Conservation (phyloP, 2,113 vertebrate species). For the Meleagris gallopavo region DNA sequence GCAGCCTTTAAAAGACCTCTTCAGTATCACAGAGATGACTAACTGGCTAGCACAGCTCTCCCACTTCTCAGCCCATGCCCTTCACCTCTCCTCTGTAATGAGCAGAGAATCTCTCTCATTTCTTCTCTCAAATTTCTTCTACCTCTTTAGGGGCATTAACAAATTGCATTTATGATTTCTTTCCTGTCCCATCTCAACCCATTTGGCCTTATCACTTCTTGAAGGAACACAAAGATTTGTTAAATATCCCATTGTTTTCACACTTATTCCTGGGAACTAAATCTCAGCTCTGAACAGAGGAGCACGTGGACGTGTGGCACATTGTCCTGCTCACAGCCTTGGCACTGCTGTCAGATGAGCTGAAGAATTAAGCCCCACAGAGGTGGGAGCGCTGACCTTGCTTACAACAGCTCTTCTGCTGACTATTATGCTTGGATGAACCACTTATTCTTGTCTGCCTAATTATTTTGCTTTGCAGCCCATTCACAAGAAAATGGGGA, state of each 20-base stretch:
- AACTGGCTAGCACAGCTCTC: not conserved
- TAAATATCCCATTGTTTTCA: not conserved
- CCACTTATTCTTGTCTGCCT: constrained; percentile 31
- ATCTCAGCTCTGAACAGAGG: not conserved
- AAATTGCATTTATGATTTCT: not conserved
- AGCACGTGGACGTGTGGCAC: not conserved
- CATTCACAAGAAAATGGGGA: constrained; percentile 46
- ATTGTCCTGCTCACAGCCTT: not conserved
- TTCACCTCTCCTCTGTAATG: not conserved
- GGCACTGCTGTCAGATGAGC: not conserved
- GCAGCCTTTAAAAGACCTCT: not conserved
- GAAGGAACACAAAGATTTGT: not conserved
- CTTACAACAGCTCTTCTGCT: constrained; percentile 14
- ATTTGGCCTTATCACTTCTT: not conserved
- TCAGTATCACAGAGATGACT: not conserved
- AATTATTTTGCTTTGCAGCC: constrained; percentile 26
- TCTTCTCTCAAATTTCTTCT: not conserved
- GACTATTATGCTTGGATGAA: constrained; percentile 33
- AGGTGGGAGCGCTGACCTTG: not conserved
- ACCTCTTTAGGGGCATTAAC: not conserved
- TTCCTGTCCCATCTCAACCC: not conserved
- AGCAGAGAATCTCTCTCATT: not conserved
- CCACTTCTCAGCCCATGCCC: rapidly evolving
- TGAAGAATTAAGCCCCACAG: rapidly evolving
- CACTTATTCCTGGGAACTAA: not conserved